Percentiles rank a stretch among this genome's conserved stretches.
These are phyloP conservation scores for Crenichthys baileyi DNA, from an alignment of 2,797 vertebrate genomes.

Conservation along the genomic window DNA sequence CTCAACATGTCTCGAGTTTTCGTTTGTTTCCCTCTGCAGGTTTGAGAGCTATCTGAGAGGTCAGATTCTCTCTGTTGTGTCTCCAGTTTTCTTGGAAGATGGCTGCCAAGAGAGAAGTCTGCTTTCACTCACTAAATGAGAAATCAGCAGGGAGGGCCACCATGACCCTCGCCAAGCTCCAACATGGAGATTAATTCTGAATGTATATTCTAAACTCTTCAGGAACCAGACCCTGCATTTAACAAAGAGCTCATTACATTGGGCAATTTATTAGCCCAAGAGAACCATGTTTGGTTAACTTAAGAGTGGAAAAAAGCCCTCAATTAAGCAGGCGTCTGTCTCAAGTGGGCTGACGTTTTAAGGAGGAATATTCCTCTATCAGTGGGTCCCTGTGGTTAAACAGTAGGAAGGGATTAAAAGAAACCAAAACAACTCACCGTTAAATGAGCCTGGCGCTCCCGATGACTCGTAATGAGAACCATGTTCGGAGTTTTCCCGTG, in stretches of 20 bases:
- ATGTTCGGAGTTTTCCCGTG: slow-evolving; percentile 41
- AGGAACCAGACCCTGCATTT: slow-evolving; percentile 53
- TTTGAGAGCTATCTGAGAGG: slow-evolving; percentile 14
- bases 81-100: slow-evolving; percentile 40
- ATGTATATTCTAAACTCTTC: slow-evolving; percentile 44
- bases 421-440: slow-evolving; percentile 61
- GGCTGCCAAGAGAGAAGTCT: slow-evolving; percentile 68
- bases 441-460: slow-evolving; percentile 61
- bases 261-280: slow-evolving; percentile 53
- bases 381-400: slow-evolving; percentile 69
- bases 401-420: slow-evolving; percentile 72
- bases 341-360: slow-evolving; percentile 60
- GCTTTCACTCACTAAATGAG: slow-evolving; percentile 69
- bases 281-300: slow-evolving; percentile 60
- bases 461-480: slow-evolving; percentile 63
- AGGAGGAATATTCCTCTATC: slow-evolving; percentile 66
- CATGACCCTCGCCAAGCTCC: slow-evolving; percentile 31
- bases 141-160: slow-evolving; percentile 65
- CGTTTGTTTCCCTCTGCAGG: slow-evolving; percentile 6
- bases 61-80: slow-evolving; percentile 16
- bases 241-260: slow-evolving; percentile 39
- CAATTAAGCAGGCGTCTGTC: slow-evolving; percentile 70
- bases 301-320: slow-evolving; percentile 25
- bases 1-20: neutral
- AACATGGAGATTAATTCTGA: slow-evolving; percentile 52